Base-by-base conservation (phyloP, 2,888 invertebrate species). In the Tipula helvola region DNA sequence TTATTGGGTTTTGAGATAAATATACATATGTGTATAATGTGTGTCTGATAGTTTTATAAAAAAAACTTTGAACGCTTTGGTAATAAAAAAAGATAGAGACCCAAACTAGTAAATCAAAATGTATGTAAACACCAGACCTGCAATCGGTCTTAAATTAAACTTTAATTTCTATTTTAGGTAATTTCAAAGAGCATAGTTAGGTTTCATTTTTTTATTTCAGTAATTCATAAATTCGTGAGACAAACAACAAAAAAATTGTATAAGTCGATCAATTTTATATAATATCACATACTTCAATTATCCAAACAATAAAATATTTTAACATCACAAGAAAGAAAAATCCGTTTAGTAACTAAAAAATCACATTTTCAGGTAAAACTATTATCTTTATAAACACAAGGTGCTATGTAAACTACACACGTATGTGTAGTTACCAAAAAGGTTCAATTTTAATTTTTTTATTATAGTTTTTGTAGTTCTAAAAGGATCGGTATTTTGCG, bases 381-480 rank as follows among this genome's bases (percentile, higher is more conserved):
- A 71, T 71, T 71, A 71, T 71, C 71, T 71, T 71, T 71, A 71
- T 71, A 71, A 71, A 71, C 71, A 71, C 71, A 71, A 71, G 71
- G 71, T 71, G 71, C 71, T 71, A 71, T 71, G 28, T 71, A 52
- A 52, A 18, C 52, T n/a, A 52, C 16, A 52, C n/a, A 8, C 71
- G 10, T 3, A 2, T 18, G 10, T 28, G 7, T 28, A 28, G 1
- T 7, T 18, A 18, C 18, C 5, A 18, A 71, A 71, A 71, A 71
- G 71, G 71, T 71, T 71, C 71, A 71, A 28, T 71, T 57, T 57
- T 28, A 28, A 28, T 57, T 57, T 28, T 71, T 71, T n/a, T n/a
- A n/a, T n/a, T n/a, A n/a, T n/a, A n/a, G n/a, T n/a, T n/a, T n/a
- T 71, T 71, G 3, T 28, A 28, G 71, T 71, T 71, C 28, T 0